Conservation (phyloP, 2,888 invertebrate genomes). For the Pollenia amentaria region DNA sequence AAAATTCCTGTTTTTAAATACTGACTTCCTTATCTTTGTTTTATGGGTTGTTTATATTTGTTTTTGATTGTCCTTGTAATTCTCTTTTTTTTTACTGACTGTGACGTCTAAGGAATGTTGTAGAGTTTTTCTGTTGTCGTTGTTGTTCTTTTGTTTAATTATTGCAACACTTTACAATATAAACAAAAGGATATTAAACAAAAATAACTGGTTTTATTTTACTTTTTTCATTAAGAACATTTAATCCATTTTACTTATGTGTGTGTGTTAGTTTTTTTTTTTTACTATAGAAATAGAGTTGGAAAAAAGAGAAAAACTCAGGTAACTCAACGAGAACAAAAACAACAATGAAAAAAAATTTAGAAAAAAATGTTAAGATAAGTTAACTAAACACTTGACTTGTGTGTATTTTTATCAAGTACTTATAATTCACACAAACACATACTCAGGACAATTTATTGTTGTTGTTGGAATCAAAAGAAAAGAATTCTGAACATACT, state of each 20-base stretch:
- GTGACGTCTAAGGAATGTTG: conserved; percentile 47
- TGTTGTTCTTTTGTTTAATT: conserved; percentile 54
- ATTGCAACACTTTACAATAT: conserved; percentile 68
- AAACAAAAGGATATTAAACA: conserved; percentile 66
- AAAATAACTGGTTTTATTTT: conserved; percentile 32
- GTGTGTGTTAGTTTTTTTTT: conserved; percentile 5
- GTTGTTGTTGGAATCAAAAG: not conserved
- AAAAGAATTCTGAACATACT: conserved; percentile 51
- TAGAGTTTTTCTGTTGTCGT: conserved; percentile 14
- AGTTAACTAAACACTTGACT: conserved; percentile 69
- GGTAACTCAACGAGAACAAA: conserved; percentile 14
- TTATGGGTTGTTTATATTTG: conserved; percentile 18
- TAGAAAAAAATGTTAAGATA: conserved; percentile 38
- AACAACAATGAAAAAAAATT: conserved; percentile 22
- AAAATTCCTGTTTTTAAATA: conserved; percentile 48
- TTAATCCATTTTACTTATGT: conserved; percentile 36
- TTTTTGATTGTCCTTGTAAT: not conserved
- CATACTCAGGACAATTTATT: not conserved
- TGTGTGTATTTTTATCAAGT: conserved; percentile 38
- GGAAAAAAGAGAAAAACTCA: conserved; percentile 27
- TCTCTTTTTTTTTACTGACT: conserved; percentile 1
- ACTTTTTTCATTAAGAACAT: not conserved
- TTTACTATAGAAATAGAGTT: conserved; percentile 19
- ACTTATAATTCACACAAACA: conserved; percentile 8
- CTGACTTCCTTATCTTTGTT: conserved; percentile 50